phyloP scores from a whole-genome alignment of 2,888 invertebrate species.

The Calliphora vomitoria region DNA sequence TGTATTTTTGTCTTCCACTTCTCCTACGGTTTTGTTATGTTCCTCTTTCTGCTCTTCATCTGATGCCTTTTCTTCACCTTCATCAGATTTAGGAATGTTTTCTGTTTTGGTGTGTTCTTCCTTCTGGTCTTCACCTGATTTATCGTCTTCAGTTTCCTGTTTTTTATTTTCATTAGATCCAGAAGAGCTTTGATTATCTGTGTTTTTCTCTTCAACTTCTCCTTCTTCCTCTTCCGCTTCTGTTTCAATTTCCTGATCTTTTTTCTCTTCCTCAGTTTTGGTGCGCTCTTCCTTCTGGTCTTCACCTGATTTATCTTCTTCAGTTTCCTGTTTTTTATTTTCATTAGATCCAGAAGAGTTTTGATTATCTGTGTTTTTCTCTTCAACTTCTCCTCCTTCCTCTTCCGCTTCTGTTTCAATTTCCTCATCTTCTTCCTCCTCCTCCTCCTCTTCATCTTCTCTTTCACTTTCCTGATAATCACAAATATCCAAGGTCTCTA shows the following conservation, averaged over 20 bases:
- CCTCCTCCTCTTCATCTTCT: slow-evolving; percentile 51
- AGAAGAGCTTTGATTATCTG: background rate
- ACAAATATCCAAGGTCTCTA: slow-evolving; percentile 81
- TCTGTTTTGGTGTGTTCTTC: background rate
- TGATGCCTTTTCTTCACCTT: background rate
- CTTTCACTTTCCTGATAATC: slow-evolving; percentile 74
- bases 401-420: slow-evolving; percentile 4
- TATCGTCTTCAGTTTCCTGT: background rate
- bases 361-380: background rate
- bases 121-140: background rate
- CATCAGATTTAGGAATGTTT: background rate
- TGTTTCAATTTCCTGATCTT: slow-evolving; percentile 29
- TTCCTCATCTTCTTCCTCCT: slow-evolving; percentile 14
- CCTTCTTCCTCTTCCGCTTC: background rate
- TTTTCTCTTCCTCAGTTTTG: too few species aligned
- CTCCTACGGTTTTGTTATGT: background rate
- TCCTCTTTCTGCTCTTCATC: too few species aligned
- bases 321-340: background rate
- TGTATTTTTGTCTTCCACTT: background rate
- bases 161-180: background rate
- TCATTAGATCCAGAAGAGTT: background rate
- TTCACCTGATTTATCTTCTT: background rate
- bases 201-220: background rate
- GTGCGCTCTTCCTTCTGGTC: background rate
- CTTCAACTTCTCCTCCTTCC: background rate